phyloP scores from a whole-genome alignment of 2,797 vertebrate genomes.

The Anolis apletophallus region DNA sequence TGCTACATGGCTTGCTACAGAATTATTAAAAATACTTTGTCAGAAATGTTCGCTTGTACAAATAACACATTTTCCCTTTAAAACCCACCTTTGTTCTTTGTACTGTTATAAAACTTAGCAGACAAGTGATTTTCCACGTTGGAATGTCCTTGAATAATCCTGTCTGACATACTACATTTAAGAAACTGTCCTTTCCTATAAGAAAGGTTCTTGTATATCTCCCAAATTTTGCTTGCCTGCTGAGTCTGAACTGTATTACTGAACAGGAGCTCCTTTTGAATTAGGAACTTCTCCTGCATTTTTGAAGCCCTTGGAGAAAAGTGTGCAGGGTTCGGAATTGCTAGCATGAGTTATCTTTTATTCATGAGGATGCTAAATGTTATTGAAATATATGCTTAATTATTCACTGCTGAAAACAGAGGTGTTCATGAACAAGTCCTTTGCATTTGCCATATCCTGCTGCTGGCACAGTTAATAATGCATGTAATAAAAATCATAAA shows the following conservation, averaged over 20 bases:
- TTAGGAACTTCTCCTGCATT: constrained; percentile 56
- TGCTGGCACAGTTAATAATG: constrained; percentile 69
- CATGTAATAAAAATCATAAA: constrained; percentile 64
- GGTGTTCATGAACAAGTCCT: constrained; percentile 66
- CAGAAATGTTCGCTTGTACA: constrained; percentile 27
- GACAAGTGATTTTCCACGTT: constrained; percentile 42
- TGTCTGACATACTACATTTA: constrained; percentile 28
- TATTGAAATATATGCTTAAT: constrained; percentile 76
- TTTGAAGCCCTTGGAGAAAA: constrained; percentile 68
- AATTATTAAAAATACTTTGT: constrained; percentile 44
- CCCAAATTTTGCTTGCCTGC: constrained; percentile 55
- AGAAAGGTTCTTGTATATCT: constrained; percentile 27
- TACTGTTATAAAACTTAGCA: constrained; percentile 26
- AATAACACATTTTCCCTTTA: constrained; percentile 20
- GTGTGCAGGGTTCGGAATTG: constrained; percentile 60
- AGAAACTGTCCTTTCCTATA: constrained; percentile 24
- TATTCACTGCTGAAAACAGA: constrained; percentile 70
- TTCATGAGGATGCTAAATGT: constrained; percentile 75
- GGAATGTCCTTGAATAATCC: constrained; percentile 38
- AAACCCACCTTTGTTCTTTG: constrained; percentile 23
- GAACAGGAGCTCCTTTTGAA: constrained; percentile 55
- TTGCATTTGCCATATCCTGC: constrained; percentile 69
- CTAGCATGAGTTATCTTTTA: constrained; percentile 70
- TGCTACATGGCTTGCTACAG: neutral
- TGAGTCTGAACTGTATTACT: constrained; percentile 57